Conservation (phyloP, 2,888 invertebrate genomes). For the Drosophila recens region DNA sequence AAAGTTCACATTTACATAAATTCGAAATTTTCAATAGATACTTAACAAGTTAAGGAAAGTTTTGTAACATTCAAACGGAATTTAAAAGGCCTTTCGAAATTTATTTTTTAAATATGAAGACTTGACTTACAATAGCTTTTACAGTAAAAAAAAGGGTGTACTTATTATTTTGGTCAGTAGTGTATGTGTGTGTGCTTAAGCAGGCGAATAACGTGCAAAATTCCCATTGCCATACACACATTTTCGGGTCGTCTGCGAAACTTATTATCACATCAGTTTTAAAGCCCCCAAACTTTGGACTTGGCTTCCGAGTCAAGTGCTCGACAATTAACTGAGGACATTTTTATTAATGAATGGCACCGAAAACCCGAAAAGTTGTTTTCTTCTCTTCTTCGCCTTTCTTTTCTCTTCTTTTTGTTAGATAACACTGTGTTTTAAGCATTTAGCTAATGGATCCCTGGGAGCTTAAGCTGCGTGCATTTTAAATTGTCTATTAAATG, state of each 20-base stretch:
- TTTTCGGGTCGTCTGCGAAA: conserved; percentile 51
- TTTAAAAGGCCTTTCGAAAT: too few species aligned
- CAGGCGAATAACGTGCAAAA: conserved; percentile 51
- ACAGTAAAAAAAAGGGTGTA: too few species aligned
- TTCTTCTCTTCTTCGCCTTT: not conserved
- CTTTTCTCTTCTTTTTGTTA: not conserved
- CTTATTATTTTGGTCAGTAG: too few species aligned
- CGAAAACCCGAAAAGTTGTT: not conserved
- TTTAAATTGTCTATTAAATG: conserved; percentile 6
- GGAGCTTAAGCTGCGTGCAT: not conserved
- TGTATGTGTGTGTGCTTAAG: conserved; percentile 27
- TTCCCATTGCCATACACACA: conserved; percentile 39
- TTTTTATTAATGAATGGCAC: conserved; percentile 46
- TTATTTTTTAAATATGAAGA: too few species aligned
- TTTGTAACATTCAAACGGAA: too few species aligned
- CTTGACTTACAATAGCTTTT: too few species aligned
- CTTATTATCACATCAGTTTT: conserved; percentile 56
- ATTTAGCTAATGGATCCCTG: not conserved
- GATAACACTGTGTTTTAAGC: conserved; percentile 1
- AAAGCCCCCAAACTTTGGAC: conserved; percentile 31
- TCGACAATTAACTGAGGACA: conserved; percentile 58
- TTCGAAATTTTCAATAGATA: too few species aligned
- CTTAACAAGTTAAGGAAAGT: too few species aligned
- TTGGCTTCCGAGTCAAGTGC: conserved; percentile 28
- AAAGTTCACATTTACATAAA: too few species aligned